These are phyloP conservation scores for Hemicrepidius hirtus DNA, from an alignment of 2,888 invertebrate genomes.

Conservation along the genomic window DNA sequence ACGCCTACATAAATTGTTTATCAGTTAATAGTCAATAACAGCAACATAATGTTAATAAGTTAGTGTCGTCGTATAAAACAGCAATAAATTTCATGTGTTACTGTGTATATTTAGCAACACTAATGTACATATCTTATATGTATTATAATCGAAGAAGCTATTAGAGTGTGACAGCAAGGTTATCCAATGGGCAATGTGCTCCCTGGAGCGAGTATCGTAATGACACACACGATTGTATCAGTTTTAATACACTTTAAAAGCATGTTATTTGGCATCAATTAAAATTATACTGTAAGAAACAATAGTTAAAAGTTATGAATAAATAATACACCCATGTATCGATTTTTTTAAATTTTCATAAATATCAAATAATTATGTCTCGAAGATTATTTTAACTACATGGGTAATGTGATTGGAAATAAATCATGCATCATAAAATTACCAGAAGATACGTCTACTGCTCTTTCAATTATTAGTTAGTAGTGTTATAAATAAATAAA, in stretches of 20 bases:
- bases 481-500: too few relatives aligned
- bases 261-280: not conserved
- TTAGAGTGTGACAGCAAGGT: conserved; percentile 69
- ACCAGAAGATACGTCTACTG: too few relatives aligned
- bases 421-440: too few relatives aligned
- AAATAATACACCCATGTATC: too few relatives aligned
- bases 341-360: too few relatives aligned
- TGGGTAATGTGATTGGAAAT: too few relatives aligned
- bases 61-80: conserved; percentile 59
- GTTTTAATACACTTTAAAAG: conserved; percentile 12
- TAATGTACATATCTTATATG: conserved; percentile 70
- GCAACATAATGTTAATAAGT: conserved; percentile 68
- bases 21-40: conserved; percentile 69
- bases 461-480: too few relatives aligned
- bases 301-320: too few relatives aligned
- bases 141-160: conserved; percentile 70
- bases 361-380: too few relatives aligned
- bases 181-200: conserved; percentile 65
- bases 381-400: too few relatives aligned
- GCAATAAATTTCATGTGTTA: conserved; percentile 68
- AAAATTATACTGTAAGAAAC: too few relatives aligned
- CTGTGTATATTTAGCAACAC: conserved; percentile 69
- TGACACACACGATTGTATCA: conserved; percentile 47
- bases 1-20: conserved; percentile 69
- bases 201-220: conserved; percentile 61